phyloP scores from a whole-genome alignment of 2,888 invertebrate species.

The Parnassius glacialis region DNA sequence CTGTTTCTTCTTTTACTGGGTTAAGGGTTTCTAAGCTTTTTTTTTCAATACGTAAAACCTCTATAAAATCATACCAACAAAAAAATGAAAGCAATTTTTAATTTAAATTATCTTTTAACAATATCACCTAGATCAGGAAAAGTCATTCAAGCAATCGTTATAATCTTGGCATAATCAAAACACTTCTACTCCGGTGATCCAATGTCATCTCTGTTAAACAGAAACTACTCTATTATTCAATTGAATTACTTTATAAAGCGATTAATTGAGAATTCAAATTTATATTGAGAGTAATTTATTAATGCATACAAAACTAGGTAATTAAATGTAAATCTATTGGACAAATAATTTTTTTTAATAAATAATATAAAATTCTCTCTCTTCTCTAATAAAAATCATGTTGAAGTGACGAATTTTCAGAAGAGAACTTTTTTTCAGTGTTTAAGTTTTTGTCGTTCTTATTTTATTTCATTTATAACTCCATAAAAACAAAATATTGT shows the following conservation, averaged over 20 bases:
- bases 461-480: too few relatives aligned
- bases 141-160: slow-evolving; percentile 54
- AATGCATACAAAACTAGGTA: background rate
- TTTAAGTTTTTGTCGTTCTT: too few relatives aligned
- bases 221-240: slow-evolving; percentile 5
- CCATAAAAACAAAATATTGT: too few relatives aligned
- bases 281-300: background rate
- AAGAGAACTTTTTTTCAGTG: too few relatives aligned
- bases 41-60: too few relatives aligned
- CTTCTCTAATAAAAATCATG: too few relatives aligned
- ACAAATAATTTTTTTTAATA: background rate
- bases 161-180: slow-evolving; percentile 71
- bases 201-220: slow-evolving; percentile 28
- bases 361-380: too few relatives aligned
- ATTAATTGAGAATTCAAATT: slow-evolving; percentile 2
- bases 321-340: background rate
- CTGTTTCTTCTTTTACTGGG: too few relatives aligned
- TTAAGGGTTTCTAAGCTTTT: too few relatives aligned
- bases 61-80: too few relatives aligned
- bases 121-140: slow-evolving; percentile 8
- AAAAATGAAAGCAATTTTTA: too few relatives aligned
- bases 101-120: slow-evolving; percentile 2
- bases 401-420: too few relatives aligned
- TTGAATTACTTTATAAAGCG: slow-evolving; percentile 4
- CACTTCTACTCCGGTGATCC: slow-evolving; percentile 67